Evolutionary conservation across 2,113 vertebrate species (phyloP).

Genomic region (Benitochromis conjunctus): DNA sequence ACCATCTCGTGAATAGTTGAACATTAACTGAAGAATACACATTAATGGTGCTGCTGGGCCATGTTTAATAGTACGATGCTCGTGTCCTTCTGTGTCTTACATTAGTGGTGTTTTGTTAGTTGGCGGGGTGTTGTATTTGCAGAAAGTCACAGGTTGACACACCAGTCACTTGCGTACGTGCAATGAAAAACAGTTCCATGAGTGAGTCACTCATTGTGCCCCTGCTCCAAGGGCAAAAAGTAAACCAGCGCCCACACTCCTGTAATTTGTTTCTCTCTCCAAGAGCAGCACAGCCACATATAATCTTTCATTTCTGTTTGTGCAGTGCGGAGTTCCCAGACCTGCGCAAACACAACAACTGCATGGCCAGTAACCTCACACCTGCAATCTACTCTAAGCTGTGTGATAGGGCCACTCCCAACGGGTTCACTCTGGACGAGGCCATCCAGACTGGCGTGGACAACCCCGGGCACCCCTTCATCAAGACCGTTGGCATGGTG

Average conservation of each 20-base stretch:
- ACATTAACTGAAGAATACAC: neutral
- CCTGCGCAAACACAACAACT: constrained; percentile 97
- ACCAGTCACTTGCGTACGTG: neutral
- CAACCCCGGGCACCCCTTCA: constrained; percentile 97
- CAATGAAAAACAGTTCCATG: neutral
- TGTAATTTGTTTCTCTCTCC: neutral
- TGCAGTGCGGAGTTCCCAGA: constrained; percentile 93
- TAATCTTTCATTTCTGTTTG: constrained; percentile 11
- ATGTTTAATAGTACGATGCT: neutral
- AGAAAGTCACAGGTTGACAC: neutral
- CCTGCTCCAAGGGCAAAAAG: neutral
- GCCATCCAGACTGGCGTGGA: constrained; percentile 98
- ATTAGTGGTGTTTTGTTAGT: neutral
- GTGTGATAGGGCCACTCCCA: constrained; percentile 87
- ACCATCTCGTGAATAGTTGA: neutral
- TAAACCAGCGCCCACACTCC: neutral
- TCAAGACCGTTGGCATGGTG: constrained; percentile 82
- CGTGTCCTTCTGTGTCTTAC: neutral
- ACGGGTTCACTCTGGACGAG: constrained; percentile 89
- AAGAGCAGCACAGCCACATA: neutral
- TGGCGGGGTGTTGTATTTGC: neutral
- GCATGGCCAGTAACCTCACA: constrained; percentile 92
- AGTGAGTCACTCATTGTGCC: neutral
- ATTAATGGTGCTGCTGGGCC: neutral
- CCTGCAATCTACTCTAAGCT: constrained; percentile 89